Evolutionary conservation across 92 coral and sea anemone species (phyloP).

Genomic region (Phenganax subtilis): DNA sequence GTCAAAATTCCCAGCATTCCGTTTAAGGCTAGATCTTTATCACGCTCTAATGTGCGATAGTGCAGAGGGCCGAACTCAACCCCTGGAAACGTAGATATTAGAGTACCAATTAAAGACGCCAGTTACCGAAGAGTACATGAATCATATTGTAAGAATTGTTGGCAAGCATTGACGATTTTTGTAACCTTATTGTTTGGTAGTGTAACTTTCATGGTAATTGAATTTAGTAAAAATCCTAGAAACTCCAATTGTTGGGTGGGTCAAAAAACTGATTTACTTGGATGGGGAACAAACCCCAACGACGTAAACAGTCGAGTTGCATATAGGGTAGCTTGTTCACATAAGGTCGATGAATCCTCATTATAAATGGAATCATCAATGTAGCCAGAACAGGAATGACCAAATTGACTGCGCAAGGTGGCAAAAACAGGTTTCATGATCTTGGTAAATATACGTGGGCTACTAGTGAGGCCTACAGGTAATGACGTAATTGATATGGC

Average conservation of each 20-base stretch:
- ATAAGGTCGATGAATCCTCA: slow-evolving; percentile 21
- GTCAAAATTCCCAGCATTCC: slow-evolving; percentile 44
- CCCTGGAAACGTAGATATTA: slow-evolving; percentile 1
- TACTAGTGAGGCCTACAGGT: slow-evolving; percentile 55
- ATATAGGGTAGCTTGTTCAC: slow-evolving; percentile 33
- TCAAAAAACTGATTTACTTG: slow-evolving; percentile 30
- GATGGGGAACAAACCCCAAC: slow-evolving; percentile 42
- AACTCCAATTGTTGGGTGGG: slow-evolving; percentile 47
- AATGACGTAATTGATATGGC: slow-evolving; percentile 34
- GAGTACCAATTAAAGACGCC: slow-evolving; percentile 22
- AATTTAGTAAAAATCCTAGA: slow-evolving; percentile 33
- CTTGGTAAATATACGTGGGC: slow-evolving; percentile 52
- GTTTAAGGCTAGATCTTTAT: slow-evolving; percentile 34
- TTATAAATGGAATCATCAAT: slow-evolving; percentile 50
- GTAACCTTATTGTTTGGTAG: slow-evolving; percentile 9
- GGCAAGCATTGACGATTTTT: neutral
- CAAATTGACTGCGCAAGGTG: slow-evolving; percentile 43
- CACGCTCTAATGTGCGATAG: slow-evolving; percentile 6
- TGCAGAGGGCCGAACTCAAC: neutral
- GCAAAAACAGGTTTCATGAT: slow-evolving; percentile 58
- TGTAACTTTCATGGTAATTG: slow-evolving; percentile 24
- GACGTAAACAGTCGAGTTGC: slow-evolving; percentile 12
- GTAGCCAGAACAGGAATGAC: slow-evolving; percentile 53
- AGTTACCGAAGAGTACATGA: slow-evolving; percentile 28
- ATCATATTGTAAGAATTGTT: neutral